Conservation (phyloP, 2,888 invertebrate species). For the Nemapogon koenigi region DNA sequence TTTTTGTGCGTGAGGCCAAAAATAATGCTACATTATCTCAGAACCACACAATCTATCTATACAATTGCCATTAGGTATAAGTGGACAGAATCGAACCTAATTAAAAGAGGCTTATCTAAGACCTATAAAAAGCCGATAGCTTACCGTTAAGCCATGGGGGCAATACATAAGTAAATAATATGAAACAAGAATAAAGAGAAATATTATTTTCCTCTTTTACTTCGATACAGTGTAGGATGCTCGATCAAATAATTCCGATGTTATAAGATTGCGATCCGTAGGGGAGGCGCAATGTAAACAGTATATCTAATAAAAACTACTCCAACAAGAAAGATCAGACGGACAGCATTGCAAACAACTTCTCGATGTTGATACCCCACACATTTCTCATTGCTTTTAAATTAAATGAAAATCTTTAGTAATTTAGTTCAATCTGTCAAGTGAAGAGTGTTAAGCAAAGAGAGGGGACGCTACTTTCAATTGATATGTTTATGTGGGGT, state of each 20-base stretch:
- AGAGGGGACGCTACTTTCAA: constrained; percentile 38
- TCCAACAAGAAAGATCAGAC: constrained; percentile 35
- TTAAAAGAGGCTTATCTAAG: no score
- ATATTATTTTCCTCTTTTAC: no score
- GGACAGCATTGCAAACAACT: constrained; percentile 37
- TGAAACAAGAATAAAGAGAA: no score
- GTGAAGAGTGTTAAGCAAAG: constrained; percentile 62
- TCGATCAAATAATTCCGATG: constrained; percentile 46
- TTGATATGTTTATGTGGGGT: constrained; percentile 39
- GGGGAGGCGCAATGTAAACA: constrained; percentile 36
- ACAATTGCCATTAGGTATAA: no score
- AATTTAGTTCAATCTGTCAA: constrained; percentile 62
- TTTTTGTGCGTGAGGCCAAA: no score
- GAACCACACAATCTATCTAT: no score
- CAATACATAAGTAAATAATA: no score
- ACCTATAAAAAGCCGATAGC: no score
- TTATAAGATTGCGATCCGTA: constrained; percentile 45
- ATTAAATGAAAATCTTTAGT: constrained; percentile 57
- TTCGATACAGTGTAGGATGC: no score
- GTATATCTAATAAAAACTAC: constrained; percentile 58
- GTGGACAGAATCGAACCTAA: no score
- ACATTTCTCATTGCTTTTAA: constrained; percentile 45
- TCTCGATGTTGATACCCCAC: constrained; percentile 26
- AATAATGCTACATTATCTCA: no score
- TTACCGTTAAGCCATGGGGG: no score